Evolutionary conservation across 64 coral and sea anemone genomes (phyloP).

Genomic region (Cladopsammia gracilis): DNA sequence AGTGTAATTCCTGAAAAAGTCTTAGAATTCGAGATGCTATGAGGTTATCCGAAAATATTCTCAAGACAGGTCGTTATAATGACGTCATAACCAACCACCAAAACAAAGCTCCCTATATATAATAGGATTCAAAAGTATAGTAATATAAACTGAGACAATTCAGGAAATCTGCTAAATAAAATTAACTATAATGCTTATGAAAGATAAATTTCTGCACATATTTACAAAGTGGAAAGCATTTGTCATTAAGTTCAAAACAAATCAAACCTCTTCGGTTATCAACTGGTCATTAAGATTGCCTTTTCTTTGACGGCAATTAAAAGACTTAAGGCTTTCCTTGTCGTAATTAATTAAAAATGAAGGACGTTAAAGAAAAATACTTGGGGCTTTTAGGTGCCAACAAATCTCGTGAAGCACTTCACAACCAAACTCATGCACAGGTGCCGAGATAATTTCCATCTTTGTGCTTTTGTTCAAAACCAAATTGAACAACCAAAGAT

Average conservation of each 20-base stretch:
- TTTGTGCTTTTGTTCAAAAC: background rate
- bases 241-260: background rate
- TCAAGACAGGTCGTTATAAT: no score
- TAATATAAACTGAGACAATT: no score
- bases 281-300: conserved; percentile 5
- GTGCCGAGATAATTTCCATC: background rate
- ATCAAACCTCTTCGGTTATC: background rate
- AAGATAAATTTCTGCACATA: background rate
- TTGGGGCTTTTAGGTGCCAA: background rate
- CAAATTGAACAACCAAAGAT: background rate
- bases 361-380: background rate
- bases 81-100: no score
- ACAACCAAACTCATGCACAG: background rate
- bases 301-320: background rate
- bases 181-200: background rate
- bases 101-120: no score
- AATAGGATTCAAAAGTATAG: no score
- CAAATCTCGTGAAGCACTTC: background rate
- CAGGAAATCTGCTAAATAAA: no score
- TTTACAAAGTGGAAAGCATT: no score
- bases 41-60: no score
- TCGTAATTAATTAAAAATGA: conserved; percentile 8
- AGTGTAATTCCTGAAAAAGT: no score
- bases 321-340: background rate
- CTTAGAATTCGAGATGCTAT: no score